These are phyloP conservation scores for Tragelaphus oryx DNA, from an alignment of 2,797 vertebrate genomes.

Conservation along the genomic window DNA sequence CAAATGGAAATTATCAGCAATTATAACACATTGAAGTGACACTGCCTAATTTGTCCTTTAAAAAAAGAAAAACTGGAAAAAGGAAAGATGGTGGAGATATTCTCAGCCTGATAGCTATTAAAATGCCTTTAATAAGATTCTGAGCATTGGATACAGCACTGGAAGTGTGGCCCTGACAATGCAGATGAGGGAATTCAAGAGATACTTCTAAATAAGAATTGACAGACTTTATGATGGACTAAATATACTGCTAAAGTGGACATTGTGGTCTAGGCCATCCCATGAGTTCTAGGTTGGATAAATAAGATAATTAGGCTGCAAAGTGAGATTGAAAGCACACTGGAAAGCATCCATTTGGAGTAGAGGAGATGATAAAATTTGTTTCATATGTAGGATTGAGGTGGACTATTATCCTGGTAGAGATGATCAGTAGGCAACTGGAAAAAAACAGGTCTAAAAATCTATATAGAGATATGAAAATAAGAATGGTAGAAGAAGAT, in stretches of 20 bases:
- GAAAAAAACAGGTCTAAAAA: neutral
- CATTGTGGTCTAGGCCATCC: neutral
- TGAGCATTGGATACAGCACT: neutral
- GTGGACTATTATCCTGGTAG: neutral
- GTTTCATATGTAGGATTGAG: neutral
- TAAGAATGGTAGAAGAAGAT: neutral
- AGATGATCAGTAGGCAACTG: neutral
- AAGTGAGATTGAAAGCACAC: neutral
- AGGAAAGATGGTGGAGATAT: neutral
- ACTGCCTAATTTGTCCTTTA: neutral
- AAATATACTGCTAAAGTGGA: neutral
- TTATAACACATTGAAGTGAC: neutral
- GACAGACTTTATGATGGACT: neutral
- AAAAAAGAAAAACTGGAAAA: neutral
- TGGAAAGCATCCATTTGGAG: neutral
- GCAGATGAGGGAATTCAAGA: neutral
- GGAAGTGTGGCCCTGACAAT: neutral
- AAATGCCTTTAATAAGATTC: neutral
- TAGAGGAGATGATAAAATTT: neutral
- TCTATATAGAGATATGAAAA: neutral
- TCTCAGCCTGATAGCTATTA: neutral
- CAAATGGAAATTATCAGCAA: neutral
- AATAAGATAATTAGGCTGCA: neutral
- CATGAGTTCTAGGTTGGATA: neutral
- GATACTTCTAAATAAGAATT: too few relatives aligned